These are phyloP conservation scores for Dolichopus griseipennis DNA, from an alignment of 2,888 invertebrate genomes.

Conservation along the genomic window DNA sequence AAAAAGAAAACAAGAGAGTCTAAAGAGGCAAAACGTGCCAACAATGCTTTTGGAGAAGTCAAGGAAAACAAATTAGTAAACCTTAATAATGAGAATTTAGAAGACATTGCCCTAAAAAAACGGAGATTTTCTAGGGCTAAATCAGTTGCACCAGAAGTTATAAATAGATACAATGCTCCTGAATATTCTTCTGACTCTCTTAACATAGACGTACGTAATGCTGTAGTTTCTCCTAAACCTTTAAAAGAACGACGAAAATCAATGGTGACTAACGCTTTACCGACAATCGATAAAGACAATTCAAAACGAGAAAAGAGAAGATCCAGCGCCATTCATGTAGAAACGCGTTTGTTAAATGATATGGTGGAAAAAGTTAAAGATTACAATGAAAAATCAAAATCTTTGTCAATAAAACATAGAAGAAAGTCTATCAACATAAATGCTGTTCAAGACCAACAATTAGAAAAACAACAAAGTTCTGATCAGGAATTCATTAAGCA, in stretches of 20 bases:
- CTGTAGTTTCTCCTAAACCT: slow-evolving; percentile 12
- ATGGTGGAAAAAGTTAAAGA: neutral
- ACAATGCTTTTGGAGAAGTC: neutral
- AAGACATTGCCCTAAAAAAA: neutral
- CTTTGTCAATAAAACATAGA: neutral
- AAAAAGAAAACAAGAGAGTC: neutral
- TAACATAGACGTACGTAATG: slow-evolving; percentile 9
- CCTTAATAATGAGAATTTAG: neutral
- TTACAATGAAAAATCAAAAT: neutral
- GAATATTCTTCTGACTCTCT: neutral
- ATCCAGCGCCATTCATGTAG: neutral
- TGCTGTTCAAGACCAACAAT: neutral
- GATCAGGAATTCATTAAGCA: neutral
- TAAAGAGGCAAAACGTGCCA: neutral
- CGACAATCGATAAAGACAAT: neutral
- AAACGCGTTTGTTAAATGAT: neutral
- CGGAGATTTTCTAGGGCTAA: neutral
- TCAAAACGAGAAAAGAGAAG: neutral
- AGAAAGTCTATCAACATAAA: neutral
- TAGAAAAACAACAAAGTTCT: neutral
- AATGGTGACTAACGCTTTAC: neutral
- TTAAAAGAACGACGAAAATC: neutral
- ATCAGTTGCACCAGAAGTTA: neutral
- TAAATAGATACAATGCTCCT: neutral
- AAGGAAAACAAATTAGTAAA: neutral